Conservation (phyloP, 2,888 invertebrate species). For the Drosophila limbata region DNA sequence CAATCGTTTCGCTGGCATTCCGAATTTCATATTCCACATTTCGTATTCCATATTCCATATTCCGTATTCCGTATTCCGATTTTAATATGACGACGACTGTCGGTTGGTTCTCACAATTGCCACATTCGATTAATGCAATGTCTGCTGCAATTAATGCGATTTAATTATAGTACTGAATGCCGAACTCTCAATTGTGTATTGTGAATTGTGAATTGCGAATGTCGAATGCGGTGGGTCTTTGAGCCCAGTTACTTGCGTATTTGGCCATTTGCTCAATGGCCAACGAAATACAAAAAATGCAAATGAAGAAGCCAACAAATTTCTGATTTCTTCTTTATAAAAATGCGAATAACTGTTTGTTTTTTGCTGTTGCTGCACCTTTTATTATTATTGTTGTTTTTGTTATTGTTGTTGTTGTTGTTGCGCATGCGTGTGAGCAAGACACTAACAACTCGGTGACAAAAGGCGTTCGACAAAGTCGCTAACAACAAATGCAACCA, state of each 20-base stretch:
- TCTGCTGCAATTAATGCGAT: conserved; percentile 63
- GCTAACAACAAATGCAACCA: conserved; percentile 19
- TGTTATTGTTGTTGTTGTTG: conserved; percentile 13
- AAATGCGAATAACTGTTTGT: conserved; percentile 20
- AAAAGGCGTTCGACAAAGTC: conserved; percentile 36
- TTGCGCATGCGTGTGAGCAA: conserved; percentile 67
- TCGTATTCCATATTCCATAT: conserved; percentile 21
- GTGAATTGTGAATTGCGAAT: not conserved
- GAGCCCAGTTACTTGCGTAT: conserved; percentile 14
- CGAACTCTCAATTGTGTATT: conserved; percentile 10
- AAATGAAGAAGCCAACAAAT: conserved; percentile 63
- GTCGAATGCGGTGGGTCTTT: conserved; percentile 1
- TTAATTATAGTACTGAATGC: conserved; percentile 64
- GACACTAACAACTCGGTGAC: conserved; percentile 54
- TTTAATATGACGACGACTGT: conserved; percentile 24
- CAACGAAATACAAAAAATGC: conserved; percentile 36
- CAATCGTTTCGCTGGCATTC: conserved; percentile 27
- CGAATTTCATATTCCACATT: conserved; percentile 22
- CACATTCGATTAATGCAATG: conserved; percentile 51
- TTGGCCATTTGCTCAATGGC: conserved; percentile 41
- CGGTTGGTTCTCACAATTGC: conserved; percentile 68
- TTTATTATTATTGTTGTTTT: conserved; percentile 3
- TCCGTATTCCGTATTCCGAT: conserved; percentile 31
- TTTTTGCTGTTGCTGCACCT: not conserved
- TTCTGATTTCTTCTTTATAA: conserved; percentile 15